A percentile compares a stretch with the other conserved stretches of the same genome.
These are phyloP conservation scores for Xyrichtys novacula DNA, from an alignment of 2,797 vertebrate genomes.

Conservation along the genomic window DNA sequence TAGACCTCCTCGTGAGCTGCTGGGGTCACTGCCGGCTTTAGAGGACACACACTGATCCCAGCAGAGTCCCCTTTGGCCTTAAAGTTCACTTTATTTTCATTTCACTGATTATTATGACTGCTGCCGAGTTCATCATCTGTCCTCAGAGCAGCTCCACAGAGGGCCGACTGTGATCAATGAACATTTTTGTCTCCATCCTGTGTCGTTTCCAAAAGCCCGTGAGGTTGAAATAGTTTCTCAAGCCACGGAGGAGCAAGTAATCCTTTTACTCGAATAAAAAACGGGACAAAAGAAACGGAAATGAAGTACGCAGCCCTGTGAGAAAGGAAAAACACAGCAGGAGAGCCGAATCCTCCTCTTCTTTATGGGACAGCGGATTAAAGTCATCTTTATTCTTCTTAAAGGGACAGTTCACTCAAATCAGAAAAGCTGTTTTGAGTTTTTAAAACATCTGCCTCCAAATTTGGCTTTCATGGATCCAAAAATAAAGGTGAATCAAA, in stretches of 20 bases:
- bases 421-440: background rate
- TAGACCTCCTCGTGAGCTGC: constrained; percentile 67
- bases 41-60: no score
- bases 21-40: constrained; percentile 30
- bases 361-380: background rate
- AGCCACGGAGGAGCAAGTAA: constrained; percentile 30
- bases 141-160: background rate
- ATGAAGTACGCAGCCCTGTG: constrained; percentile 4
- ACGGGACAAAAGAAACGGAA: constrained; percentile 19
- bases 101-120: background rate
- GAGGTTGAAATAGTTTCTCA: constrained; percentile 21
- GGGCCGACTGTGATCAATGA: background rate
- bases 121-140: background rate
- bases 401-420: constrained; percentile 19
- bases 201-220: constrained; percentile 3
- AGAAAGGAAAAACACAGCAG: constrained; percentile 24
- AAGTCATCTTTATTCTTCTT: background rate
- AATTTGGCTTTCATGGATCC: background rate
- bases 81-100: no score
- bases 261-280: constrained; percentile 27
- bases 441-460: background rate
- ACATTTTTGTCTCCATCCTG: constrained; percentile 14
- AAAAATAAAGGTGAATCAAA: no score
- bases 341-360: background rate
- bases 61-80: no score